Percentiles rank a stretch among this genome's conserved stretches.
These are phyloP conservation scores for Drosophila insularis DNA, from an alignment of 1,140 invertebrate genomes.

Conservation along the genomic window DNA sequence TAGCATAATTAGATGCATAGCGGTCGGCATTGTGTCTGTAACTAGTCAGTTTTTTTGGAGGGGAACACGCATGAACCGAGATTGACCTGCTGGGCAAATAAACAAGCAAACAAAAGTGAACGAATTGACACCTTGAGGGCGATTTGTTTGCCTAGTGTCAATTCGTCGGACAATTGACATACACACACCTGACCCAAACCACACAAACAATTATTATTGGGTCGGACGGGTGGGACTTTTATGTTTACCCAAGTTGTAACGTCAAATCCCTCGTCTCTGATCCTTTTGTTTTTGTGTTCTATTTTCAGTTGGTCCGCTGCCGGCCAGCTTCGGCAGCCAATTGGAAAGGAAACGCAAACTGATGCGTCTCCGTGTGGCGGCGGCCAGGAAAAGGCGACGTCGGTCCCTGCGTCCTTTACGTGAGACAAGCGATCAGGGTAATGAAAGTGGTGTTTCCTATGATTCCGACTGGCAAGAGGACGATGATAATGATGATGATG, in stretches of 20 bases:
- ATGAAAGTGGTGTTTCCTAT: constrained; percentile 25
- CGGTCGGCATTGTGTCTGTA: constrained; percentile 47
- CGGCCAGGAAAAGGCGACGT: constrained; percentile 40
- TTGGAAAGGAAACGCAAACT: constrained; percentile 53
- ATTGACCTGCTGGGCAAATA: constrained; percentile 26
- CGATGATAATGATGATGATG: constrained; percentile 20
- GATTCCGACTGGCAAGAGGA: constrained; percentile 41
- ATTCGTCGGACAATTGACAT: constrained; percentile 45
- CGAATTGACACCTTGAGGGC: constrained; percentile 44
- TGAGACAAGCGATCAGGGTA: constrained; percentile 20
- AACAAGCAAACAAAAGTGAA: constrained; percentile 32
- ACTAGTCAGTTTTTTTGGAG: constrained; percentile 39
- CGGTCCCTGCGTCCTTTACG: constrained; percentile 4
- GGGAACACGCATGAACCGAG: constrained; percentile 17
- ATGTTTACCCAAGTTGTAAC: constrained; percentile 40
- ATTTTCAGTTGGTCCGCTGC: constrained; percentile 42
- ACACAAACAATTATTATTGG: constrained; percentile 60
- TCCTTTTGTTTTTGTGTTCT: constrained; percentile 13
- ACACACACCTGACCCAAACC: no score
- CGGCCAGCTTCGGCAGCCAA: constrained; percentile 27
- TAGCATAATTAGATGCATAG: constrained; percentile 59
- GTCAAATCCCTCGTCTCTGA: constrained; percentile 14
- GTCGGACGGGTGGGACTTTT: constrained; percentile 12
- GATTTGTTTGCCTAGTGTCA: constrained; percentile 63
- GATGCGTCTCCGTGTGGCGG: constrained; percentile 25